Evolutionary conservation across 2,797 vertebrate genomes (phyloP), one percentile per base, ranked within the genome.

Genomic region (Eulemur albifrons): DNA sequence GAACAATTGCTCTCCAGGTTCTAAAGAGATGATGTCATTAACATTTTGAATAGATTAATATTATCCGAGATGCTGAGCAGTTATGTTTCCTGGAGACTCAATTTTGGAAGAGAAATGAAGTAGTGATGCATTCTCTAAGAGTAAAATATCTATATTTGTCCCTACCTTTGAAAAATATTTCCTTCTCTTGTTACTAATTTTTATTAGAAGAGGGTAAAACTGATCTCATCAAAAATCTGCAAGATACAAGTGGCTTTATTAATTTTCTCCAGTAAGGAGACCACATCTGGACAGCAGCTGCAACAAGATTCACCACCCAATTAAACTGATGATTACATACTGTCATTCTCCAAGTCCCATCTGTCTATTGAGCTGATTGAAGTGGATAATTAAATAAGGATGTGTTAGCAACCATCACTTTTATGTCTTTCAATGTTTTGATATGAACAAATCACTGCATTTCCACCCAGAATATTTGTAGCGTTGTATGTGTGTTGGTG

Each of bases 261-360:
- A 86, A 91, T 94, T 93, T 87, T 35, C 50, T 88, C 43, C 75
- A 27, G 21, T 73, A 72, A 20, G 13, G 32, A 97, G 65, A 91
- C 52, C 67, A 72, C 93, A 97, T 95, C 83, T 95, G 95, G 83
- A 92, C 52, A 93, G 54, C 54, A 95, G 79, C 89, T 95, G 83
- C 91, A 95, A 80, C 18, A 27, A 93, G 75, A 95, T 80, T 45
- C 90, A 82, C 40, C 73, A 95, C 89, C 48, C 76, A 93, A 90
- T 97, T 97, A 97, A 95, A 90, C 63, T 70, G 79, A 84, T 95
- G 79, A 93, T 93, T 90, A 87, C 57, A 90, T 94, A 80, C 75
- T 35, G 94, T 81, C 88, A 72, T 93, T 89, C n/a, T 76, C 9
- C 35, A 96, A 89, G 48, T 87, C 40, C 92, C 96, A 97, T 96